These are phyloP conservation scores for Anoplius nigerrimus DNA, from an alignment of 2,888 invertebrate genomes.

Conservation along the genomic window DNA sequence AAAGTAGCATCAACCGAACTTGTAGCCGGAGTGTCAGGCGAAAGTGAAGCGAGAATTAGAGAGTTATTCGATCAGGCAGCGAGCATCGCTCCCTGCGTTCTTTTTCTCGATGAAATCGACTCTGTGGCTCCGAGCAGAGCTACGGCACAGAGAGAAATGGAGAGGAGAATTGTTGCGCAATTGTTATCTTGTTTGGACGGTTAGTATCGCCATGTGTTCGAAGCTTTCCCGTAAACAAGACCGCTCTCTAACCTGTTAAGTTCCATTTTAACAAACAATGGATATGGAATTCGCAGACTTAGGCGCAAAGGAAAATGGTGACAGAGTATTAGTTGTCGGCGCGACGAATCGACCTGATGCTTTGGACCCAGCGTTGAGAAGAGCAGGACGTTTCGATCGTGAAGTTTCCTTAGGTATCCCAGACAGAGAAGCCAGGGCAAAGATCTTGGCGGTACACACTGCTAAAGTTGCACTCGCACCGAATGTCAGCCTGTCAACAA, in stretches of 20 bases:
- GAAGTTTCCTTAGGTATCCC: slow-evolving; percentile 97
- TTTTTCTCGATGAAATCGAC: slow-evolving; percentile 98
- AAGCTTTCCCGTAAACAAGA: too few relatives aligned
- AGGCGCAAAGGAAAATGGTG: slow-evolving; percentile 76
- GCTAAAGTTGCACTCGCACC: slow-evolving; percentile 82
- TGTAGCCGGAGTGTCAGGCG: slow-evolving; percentile 95
- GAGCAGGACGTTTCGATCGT: slow-evolving; percentile 94
- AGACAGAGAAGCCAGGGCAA: slow-evolving; percentile 86
- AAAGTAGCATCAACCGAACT: slow-evolving; percentile 94
- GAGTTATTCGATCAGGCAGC: slow-evolving; percentile 92
- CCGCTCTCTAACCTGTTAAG: slow-evolving; percentile 28
- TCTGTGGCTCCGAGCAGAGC: slow-evolving; percentile 94
- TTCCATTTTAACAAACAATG: neutral
- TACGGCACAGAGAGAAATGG: slow-evolving; percentile 96
- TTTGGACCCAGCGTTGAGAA: slow-evolving; percentile 92
- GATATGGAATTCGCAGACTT: slow-evolving; percentile 30
- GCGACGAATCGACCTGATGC: slow-evolving; percentile 96
- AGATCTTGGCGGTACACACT: slow-evolving; percentile 86
- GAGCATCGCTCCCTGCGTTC: slow-evolving; percentile 85
- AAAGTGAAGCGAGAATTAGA: slow-evolving; percentile 94
- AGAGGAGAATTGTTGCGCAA: slow-evolving; percentile 95
- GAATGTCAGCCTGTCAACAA: slow-evolving; percentile 82
- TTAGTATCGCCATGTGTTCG: slow-evolving; percentile 50
- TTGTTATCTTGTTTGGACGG: slow-evolving; percentile 92
- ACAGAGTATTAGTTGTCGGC: slow-evolving; percentile 90